Base-by-base conservation (phyloP, 2,113 vertebrate species). In the Hyperoodon ampullatus region DNA sequence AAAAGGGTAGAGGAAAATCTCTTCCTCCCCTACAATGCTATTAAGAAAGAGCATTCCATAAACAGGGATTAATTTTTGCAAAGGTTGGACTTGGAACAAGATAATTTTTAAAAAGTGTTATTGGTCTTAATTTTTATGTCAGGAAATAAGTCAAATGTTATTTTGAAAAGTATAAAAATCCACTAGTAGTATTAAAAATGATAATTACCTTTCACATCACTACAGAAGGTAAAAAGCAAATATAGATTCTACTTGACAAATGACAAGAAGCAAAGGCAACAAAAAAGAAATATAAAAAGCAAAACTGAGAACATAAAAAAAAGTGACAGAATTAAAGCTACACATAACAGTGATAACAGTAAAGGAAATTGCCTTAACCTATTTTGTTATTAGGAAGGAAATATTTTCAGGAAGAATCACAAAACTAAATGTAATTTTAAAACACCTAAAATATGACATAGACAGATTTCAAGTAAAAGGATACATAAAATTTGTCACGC, bases 321-420 rank as follows among this genome's bases (percentile, higher is more conserved):
- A 84, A 75, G 28, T 94, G 95, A 88, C 91, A 96, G 88, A 95
- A 80, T 95, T 95, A 97, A 94, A 28, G 55, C 75, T 50, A 53
- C 61, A 71, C 16, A 47, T 83, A 92, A 80, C 23, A 75, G 21
- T 75, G 33, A 30, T 55, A 47, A 66, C 35, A 90, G 70, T n/a
- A 63, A 47, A 66, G 77, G 91, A 95, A 96, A 96, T 95, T n/a
- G n/a, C 77, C 94, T 88, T 85, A 87, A 95, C 90, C 50, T 91
- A 14, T 60, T 42, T 33, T n/a, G 50, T 75, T 71, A 58, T 85
- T 70, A 72, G 23, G 39, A 91, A 88, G 60, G 60, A 96, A 81
- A 61, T 71, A 78, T 70, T 94, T 28, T 68, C 42, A 75, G 58
- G 42, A 93, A 83, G 26, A 93, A 81, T 88, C 47, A 50, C 50